These are phyloP conservation scores for Mythimna impura DNA, from an alignment of 2,888 invertebrate genomes.

Conservation along the genomic window DNA sequence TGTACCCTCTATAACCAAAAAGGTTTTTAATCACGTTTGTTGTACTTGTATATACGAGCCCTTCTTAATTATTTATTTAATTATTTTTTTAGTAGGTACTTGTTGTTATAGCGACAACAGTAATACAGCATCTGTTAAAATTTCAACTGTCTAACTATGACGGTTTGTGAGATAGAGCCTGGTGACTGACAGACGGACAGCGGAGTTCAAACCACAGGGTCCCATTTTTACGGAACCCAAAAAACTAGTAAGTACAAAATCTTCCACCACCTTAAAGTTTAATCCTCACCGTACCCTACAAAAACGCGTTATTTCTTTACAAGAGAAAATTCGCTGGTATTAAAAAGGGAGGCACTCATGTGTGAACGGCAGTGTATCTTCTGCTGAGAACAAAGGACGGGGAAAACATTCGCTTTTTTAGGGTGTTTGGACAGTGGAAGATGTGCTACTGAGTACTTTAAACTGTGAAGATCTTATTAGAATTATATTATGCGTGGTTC, in stretches of 20 bases:
- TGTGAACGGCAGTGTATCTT: conserved; percentile 88
- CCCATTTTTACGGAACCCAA: neutral
- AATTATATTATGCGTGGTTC: neutral
- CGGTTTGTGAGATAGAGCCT: too few relatives aligned
- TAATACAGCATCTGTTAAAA: too few relatives aligned
- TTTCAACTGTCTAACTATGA: too few relatives aligned
- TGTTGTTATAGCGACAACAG: too few relatives aligned
- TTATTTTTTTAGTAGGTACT: too few relatives aligned
- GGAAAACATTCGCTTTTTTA: conserved; percentile 81
- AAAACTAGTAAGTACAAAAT: conserved; percentile 26
- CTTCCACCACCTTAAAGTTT: conserved; percentile 50
- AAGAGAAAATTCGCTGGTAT: conserved; percentile 83
- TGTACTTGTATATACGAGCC: too few relatives aligned
- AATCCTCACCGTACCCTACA: conserved; percentile 61
- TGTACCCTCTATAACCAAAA: too few relatives aligned
- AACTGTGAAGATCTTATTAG: neutral
- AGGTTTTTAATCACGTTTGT: too few relatives aligned
- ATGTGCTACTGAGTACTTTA: conserved; percentile 48
- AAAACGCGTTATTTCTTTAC: conserved; percentile 77
- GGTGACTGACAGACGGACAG: too few relatives aligned
- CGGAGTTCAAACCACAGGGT: too few relatives aligned
- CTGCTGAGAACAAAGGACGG: conserved; percentile 83
- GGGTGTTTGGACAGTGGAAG: conserved; percentile 56
- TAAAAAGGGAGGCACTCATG: conserved; percentile 87
- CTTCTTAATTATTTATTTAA: too few relatives aligned